Evolutionary conservation across 2,888 invertebrate genomes (phyloP), one percentile per base, ranked within the genome.

Genomic region (Drosophila rubida): DNA sequence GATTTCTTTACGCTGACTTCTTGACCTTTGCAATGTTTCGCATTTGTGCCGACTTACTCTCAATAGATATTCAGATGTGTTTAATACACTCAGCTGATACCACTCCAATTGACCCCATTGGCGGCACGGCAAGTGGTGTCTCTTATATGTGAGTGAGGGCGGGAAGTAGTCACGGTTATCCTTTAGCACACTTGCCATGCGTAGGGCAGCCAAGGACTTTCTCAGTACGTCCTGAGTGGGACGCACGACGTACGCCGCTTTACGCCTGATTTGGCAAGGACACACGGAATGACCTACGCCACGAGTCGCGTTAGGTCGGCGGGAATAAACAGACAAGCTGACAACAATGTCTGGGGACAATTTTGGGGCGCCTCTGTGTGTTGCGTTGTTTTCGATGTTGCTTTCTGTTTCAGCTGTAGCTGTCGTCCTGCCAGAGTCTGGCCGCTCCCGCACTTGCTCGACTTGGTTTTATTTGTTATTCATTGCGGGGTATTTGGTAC

Each of bases 291-390:
- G 78, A 69, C 51, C 78, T 58, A 58, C 50, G 74, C 44, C 35
- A 41, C n/a, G 25, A 53, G 58, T 27, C 71, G 62, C 25, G 61
- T 58, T 37, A 45, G 46, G 46, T 59, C 39, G 58, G 22, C 54
- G 54, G 45, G 37, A 61, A 51, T 58, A 69, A 79, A 63, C 64
- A 72, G 73, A 68, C 74, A 76, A 66, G 70, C 60, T 74, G 84
- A 74, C 78, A 71, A 75, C 80, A 80, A 67, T 67, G 74, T 80
- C 70, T 68, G 50, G 66, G 69, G 68, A 72, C 70, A 74, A 48
- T 74, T 63, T 61, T 41, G 39, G 51, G 41, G 37, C 44, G 45
- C 46, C 37, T 45, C 27, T 35, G 35, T 48, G 41, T 4, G 30
- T 19, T 11, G 30, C 45, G 57, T 60, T 67, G 61, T 55, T 63